These are phyloP conservation scores for Crossoptilon crossoptilon DNA, from an alignment of 2,797 vertebrate genomes.

Conservation along the genomic window DNA sequence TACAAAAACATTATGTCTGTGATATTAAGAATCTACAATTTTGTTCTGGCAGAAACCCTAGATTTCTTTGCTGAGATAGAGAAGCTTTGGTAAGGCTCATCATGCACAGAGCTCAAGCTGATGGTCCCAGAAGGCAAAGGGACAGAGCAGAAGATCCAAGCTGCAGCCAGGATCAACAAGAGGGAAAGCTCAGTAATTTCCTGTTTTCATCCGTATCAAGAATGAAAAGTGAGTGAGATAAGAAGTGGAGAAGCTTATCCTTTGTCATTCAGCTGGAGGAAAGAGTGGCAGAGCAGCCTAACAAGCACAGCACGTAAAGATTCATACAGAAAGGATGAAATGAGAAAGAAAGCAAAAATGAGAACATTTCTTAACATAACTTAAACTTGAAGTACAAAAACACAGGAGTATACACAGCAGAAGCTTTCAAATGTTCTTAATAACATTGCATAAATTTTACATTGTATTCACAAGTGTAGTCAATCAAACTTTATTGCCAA, in stretches of 20 bases:
- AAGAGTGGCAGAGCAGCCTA: background rate
- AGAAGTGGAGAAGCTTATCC: background rate
- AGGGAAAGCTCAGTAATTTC: background rate
- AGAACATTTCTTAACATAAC: background rate
- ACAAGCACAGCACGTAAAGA: background rate
- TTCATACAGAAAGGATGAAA: background rate
- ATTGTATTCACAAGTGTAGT: background rate
- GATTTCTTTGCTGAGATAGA: background rate
- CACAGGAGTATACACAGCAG: background rate
- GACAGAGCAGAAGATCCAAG: background rate
- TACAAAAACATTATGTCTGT: accelerated
- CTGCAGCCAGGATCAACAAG: background rate
- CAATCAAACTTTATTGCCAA: background rate
- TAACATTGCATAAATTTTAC: background rate
- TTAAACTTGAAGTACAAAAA: background rate
- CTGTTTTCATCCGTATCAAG: background rate
- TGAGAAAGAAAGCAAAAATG: background rate
- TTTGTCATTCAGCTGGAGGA: background rate
- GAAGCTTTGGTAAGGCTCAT: background rate
- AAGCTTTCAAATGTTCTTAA: background rate
- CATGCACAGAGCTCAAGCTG: background rate
- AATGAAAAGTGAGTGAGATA: background rate
- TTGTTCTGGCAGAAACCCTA: background rate
- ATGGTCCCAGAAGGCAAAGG: background rate
- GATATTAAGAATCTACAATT: background rate